A percentile compares a stretch with the other conserved stretches of the same genome.
Conservation (phyloP, 2,113 vertebrate species). For the Tachycineta bicolor region DNA sequence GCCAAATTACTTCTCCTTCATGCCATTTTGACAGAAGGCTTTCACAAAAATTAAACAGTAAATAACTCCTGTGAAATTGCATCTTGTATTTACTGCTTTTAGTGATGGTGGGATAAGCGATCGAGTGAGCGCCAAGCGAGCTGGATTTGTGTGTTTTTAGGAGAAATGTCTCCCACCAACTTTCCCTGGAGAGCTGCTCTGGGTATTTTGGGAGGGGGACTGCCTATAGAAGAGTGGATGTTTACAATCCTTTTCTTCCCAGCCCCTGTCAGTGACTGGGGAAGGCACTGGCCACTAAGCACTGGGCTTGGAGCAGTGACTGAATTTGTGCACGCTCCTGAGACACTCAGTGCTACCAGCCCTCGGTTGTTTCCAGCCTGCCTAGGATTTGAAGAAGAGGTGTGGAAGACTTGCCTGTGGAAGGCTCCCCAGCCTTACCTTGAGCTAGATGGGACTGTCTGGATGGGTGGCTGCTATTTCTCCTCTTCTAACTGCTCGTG, state of each 20-base stretch:
- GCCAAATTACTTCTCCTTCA: slow-evolving; percentile 20
- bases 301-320: not conserved
- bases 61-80: slow-evolving; percentile 37
- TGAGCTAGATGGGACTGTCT: not conserved
- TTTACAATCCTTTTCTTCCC: not conserved
- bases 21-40: slow-evolving; percentile 54
- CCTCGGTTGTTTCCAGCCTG: not conserved
- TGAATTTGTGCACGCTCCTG: rapidly evolving
- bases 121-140: not conserved
- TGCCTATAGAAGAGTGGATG: not conserved
- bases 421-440: not conserved
- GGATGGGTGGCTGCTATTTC: slow-evolving; percentile 38
- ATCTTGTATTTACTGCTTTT: slow-evolving; percentile 28
- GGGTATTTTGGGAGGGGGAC: not conserved
- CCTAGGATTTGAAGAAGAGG: not conserved
- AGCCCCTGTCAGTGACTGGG: not conserved
- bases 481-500: slow-evolving; percentile 12
- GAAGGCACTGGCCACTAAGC: not conserved
- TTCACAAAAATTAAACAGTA: slow-evolving; percentile 52
- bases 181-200: not conserved
- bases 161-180: not conserved
- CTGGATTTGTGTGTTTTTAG: not conserved
- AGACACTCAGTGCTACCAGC: rapidly evolving
- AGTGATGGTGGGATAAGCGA: not conserved
- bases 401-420: not conserved